phyloP scores from a whole-genome alignment of 2,797 vertebrate species.

The Emydoidea blandingii region DNA sequence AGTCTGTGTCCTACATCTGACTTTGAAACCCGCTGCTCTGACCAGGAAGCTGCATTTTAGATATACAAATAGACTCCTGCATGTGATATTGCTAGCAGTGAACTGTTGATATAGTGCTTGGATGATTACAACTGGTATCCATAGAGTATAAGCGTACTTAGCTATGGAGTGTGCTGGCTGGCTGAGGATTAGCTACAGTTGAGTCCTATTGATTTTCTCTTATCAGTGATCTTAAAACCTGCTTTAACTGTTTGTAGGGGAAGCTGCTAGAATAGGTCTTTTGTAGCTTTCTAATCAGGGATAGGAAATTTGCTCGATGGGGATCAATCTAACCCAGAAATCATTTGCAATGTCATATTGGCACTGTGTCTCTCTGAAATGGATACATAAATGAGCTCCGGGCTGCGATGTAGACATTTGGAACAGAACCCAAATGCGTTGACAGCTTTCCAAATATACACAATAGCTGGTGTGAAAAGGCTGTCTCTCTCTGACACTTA shows the following conservation, averaged over 20 bases:
- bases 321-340: accelerated
- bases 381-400: slow-evolving; percentile 14
- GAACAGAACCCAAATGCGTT: accelerated
- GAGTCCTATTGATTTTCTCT: slow-evolving; percentile 38
- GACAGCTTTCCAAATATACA: slow-evolving; percentile 18
- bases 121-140: not conserved
- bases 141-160: not conserved
- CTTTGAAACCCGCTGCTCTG: not conserved
- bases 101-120: not conserved
- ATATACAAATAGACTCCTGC: not conserved
- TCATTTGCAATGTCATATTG: not conserved
- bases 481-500: not conserved
- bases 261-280: not conserved
- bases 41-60: not conserved
- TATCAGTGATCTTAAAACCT: not conserved
- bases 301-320: slow-evolving; percentile 3
- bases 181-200: not conserved
- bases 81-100: not conserved
- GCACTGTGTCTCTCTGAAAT: not conserved
- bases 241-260: not conserved
- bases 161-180: not conserved
- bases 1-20: not conserved
- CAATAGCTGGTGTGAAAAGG: slow-evolving; percentile 11
- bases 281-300: slow-evolving; percentile 31
- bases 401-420: not conserved